Conservation (phyloP, 2,797 vertebrate species). For the Etheostoma perlongum region DNA sequence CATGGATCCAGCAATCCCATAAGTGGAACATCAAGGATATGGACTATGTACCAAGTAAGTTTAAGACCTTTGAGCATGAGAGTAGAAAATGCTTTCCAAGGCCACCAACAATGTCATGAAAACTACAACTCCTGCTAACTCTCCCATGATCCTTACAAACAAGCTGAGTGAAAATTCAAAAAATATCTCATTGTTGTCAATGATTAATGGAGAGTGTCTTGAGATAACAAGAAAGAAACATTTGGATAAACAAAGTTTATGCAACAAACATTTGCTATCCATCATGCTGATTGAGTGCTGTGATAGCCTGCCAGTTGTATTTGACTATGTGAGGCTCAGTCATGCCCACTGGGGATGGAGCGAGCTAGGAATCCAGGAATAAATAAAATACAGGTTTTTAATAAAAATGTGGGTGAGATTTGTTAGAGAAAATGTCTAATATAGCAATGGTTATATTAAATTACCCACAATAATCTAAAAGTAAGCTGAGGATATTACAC, state of each 20-base stretch:
- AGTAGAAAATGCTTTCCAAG: conserved; percentile 4
- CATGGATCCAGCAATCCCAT: too few relatives aligned
- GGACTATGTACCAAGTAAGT: background rate
- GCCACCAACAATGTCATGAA: conserved; percentile 9
- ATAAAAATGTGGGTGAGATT: conserved; percentile 6
- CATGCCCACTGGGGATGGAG: conserved; percentile 42
- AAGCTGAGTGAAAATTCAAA: conserved; percentile 8
- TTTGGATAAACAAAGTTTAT: conserved; percentile 56
- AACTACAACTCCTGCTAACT: background rate
- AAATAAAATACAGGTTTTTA: conserved; percentile 22
- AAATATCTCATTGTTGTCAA: background rate
- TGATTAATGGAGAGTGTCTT: conserved; percentile 35
- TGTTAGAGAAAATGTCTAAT: background rate
- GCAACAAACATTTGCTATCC: conserved; percentile 66
- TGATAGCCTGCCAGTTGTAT: conserved; percentile 62
- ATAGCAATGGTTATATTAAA: background rate
- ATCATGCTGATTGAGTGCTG: conserved; percentile 48
- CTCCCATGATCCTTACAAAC: conserved; percentile 14
- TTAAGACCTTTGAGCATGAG: conserved; percentile 18
- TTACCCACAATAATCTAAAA: conserved; percentile 3
- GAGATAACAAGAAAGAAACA: conserved; percentile 40
- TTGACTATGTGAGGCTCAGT: conserved; percentile 41
- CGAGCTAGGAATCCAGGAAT: conserved; percentile 25
- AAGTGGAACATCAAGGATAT: too few relatives aligned
- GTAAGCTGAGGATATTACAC: conserved; percentile 31